These are phyloP conservation scores for Noctua comes DNA, from an alignment of 2,888 invertebrate genomes.

Conservation along the genomic window DNA sequence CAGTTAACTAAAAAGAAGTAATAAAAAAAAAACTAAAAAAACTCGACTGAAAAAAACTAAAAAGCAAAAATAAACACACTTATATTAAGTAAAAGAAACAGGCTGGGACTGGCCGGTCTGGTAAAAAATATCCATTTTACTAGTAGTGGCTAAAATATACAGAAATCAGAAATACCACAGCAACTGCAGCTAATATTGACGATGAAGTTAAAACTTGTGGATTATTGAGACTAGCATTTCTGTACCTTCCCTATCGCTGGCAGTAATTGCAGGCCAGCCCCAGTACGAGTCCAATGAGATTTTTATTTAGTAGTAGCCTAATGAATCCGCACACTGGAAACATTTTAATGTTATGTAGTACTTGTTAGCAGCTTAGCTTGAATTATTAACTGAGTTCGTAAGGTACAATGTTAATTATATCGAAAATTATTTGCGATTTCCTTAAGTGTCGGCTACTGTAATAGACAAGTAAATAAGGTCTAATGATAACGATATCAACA, in stretches of 20 bases:
- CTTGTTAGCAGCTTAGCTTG: constrained; percentile 5
- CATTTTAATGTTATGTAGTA: constrained; percentile 31
- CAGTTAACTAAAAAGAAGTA: too few relatives aligned
- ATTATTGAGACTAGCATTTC: constrained; percentile 15
- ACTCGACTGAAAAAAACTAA: neutral
- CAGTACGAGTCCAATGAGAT: constrained; percentile 25
- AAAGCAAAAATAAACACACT: neutral
- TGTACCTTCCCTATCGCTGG: neutral
- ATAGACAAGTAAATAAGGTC: neutral
- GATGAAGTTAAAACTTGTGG: neutral
- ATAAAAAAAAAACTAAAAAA: neutral
- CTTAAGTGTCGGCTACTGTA: neutral
- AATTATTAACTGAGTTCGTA: neutral
- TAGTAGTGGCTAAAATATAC: neutral
- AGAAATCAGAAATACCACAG: neutral
- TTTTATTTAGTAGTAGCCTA: constrained; percentile 52
- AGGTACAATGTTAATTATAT: neutral
- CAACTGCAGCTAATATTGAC: neutral
- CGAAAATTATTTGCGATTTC: neutral
- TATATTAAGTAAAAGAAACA: too few relatives aligned
- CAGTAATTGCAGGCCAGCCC: constrained; percentile 41
- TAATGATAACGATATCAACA: neutral
- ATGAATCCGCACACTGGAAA: constrained; percentile 32
- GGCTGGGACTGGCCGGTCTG: neutral
- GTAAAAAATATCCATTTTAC: neutral